A percentile compares a stretch with the other conserved stretches of the same genome.
Evolutionary conservation across 2,113 vertebrate genomes (phyloP).

Genomic region (Trochalopteron elliotii): DNA sequence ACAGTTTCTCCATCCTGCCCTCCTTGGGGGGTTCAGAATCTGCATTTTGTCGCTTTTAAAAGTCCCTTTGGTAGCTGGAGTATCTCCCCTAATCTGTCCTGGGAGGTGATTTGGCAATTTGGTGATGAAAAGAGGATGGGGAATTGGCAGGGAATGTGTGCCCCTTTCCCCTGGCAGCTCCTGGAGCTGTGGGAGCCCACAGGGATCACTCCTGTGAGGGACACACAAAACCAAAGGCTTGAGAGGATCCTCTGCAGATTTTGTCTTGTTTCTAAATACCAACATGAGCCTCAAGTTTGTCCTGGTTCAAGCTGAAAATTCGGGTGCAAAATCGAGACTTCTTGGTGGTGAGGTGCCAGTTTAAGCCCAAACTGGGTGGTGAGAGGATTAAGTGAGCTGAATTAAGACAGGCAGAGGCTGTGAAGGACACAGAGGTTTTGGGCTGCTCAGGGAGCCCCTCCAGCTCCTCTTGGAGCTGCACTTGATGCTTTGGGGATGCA

Average conservation of each 20-base stretch:
- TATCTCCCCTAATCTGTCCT: too few relatives aligned
- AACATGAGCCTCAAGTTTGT: rapidly evolving
- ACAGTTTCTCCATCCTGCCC: neutral
- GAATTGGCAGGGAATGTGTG: neutral
- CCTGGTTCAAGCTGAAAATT: too few relatives aligned
- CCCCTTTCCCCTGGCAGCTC: neutral
- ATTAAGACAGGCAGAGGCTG: neutral
- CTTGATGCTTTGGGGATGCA: too few relatives aligned
- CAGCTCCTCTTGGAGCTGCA: neutral
- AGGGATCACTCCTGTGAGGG: neutral
- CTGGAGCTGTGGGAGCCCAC: neutral
- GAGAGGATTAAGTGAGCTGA: neutral
- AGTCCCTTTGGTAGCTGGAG: neutral
- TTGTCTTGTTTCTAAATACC: neutral
- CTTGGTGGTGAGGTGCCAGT: neutral
- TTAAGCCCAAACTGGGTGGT: neutral
- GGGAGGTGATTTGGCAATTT: neutral
- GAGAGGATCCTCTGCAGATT: neutral
- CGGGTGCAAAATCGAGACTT: neutral
- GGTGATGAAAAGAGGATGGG: neutral
- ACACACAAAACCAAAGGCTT: neutral
- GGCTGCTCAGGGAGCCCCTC: neutral
- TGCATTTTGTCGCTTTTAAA: neutral
- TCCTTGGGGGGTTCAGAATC: neutral
- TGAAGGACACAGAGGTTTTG: neutral